Conservation (phyloP, 2,888 invertebrate species). For the Athrips mouffetella region DNA sequence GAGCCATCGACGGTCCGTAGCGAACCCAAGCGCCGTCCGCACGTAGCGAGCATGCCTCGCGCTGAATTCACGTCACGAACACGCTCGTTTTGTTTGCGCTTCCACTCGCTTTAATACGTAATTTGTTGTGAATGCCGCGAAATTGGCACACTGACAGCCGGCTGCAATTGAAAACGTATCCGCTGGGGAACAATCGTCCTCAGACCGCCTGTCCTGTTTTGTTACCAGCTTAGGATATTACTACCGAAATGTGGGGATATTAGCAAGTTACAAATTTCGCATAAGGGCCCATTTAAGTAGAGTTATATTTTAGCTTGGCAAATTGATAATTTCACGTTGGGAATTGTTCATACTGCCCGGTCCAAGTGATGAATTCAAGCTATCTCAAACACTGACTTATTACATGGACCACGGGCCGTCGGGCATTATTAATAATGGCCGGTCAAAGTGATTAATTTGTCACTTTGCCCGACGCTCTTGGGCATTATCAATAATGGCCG, state of each 20-base stretch:
- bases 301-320: too few relatives aligned
- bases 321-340: too few relatives aligned
- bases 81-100: constrained; percentile 72
- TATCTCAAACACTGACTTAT: too few relatives aligned
- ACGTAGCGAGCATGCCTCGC: constrained; percentile 42
- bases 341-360: too few relatives aligned
- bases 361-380: too few relatives aligned
- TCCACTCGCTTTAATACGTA: constrained; percentile 75
- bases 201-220: neutral
- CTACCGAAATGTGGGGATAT: neutral
- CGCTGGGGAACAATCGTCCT: constrained; percentile 44
- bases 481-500: too few relatives aligned
- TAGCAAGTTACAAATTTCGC: neutral
- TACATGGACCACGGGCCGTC: too few relatives aligned
- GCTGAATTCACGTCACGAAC: constrained; percentile 74
- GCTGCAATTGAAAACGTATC: constrained; percentile 68
- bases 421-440: too few relatives aligned
- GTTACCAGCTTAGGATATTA: neutral
- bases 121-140: constrained; percentile 75
- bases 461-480: too few relatives aligned
- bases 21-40: constrained; percentile 27
- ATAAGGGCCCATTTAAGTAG: too few relatives aligned
- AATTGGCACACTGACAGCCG: constrained; percentile 70
- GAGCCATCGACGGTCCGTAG: neutral
- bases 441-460: too few relatives aligned